Evolutionary conservation across 35 echinoderm and acorn worm genomes (phyloP).

Genomic region (Holothuria glaberrima): DNA sequence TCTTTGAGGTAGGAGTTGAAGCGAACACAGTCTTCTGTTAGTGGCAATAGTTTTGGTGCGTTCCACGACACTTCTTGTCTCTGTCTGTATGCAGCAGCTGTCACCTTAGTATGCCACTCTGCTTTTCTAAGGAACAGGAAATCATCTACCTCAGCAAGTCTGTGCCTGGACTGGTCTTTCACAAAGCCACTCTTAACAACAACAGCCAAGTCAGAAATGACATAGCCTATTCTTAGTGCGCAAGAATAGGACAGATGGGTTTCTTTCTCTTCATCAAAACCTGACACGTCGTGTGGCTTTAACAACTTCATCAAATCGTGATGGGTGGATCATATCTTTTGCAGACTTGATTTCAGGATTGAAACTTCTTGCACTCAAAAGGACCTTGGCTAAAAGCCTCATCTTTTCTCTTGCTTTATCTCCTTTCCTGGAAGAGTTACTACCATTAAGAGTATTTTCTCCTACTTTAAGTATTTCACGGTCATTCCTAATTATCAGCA

Average conservation of each 20-base stretch:
- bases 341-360: conserved; percentile 3
- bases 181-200: not conserved
- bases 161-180: not conserved
- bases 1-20: not conserved
- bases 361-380: not conserved
- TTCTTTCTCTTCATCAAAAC: conserved; percentile 47
- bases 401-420: conserved; percentile 27
- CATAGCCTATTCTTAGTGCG: conserved; percentile 54
- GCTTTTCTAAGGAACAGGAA: conserved; percentile 8
- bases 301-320: conserved; percentile 29
- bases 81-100: conserved; percentile 39
- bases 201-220: not conserved
- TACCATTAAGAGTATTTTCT: not conserved
- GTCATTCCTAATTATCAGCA: conserved; percentile 2
- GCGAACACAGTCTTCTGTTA: conserved; percentile 43
- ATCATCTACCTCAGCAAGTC: conserved; percentile 30
- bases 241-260: conserved; percentile 21
- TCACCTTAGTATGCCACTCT: conserved; percentile 37
- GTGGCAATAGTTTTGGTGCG: conserved; percentile 9
- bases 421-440: conserved; percentile 11
- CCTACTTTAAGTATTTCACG: conserved; percentile 15
- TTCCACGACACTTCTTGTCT: conserved; percentile 4
- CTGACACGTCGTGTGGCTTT: not conserved
- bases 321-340: conserved; percentile 34
- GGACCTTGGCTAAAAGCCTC: not conserved